Percentiles rank a stretch among this genome's conserved stretches.
phyloP scores from a whole-genome alignment of 1,140 invertebrate species.

The Lamellibrachia luymesi region DNA sequence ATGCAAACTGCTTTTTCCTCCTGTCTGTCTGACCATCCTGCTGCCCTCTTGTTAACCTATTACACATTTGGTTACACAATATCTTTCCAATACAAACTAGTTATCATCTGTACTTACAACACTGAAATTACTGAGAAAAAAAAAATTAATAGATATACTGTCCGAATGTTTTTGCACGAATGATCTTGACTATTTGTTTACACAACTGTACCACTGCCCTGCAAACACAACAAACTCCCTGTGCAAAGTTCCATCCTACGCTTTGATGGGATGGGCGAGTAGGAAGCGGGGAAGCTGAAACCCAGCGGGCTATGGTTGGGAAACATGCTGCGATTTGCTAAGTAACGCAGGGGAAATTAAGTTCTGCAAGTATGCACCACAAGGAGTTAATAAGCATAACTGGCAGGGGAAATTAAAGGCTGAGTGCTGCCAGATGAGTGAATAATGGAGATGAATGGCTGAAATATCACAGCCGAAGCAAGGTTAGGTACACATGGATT shows the following conservation, averaged over 20 bases:
- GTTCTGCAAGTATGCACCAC: neutral
- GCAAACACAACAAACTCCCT: neutral
- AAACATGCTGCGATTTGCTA: neutral
- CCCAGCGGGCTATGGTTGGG: neutral
- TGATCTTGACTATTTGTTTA: too few relatives aligned
- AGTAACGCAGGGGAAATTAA: neutral
- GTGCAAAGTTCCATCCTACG: neutral
- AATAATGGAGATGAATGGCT: neutral
- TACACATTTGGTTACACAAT: too few relatives aligned
- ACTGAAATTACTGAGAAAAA: too few relatives aligned
- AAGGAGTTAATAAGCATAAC: neutral
- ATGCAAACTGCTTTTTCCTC: too few relatives aligned
- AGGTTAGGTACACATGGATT: neutral
- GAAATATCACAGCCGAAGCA: neutral
- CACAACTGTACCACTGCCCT: neutral
- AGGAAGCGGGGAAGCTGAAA: neutral
- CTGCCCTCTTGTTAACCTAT: too few relatives aligned
- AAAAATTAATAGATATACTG: too few relatives aligned
- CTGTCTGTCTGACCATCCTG: too few relatives aligned
- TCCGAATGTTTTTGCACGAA: too few relatives aligned
- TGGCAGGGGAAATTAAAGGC: neutral
- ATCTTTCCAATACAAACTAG: too few relatives aligned
- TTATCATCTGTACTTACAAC: too few relatives aligned
- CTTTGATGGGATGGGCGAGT: neutral
- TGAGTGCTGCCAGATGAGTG: neutral